Conservation (phyloP, 2,888 invertebrate species). For the Xestobium rufovillosum region DNA sequence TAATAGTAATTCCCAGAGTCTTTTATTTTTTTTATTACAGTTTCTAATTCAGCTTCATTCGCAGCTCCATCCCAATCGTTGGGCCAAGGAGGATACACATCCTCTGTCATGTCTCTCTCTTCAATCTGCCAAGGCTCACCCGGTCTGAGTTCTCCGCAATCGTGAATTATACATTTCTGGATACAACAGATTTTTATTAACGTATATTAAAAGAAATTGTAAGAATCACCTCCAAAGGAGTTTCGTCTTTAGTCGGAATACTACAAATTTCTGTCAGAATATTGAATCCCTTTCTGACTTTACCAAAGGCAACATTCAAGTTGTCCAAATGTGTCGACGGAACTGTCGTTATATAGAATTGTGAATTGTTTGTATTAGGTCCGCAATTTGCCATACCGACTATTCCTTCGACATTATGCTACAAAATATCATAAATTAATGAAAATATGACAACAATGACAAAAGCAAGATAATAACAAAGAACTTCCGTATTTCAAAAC, state of each 20-base stretch:
- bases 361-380: slow-evolving; percentile 84
- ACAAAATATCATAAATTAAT: slow-evolving; percentile 17
- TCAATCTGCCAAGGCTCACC: slow-evolving; percentile 57
- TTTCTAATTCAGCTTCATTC: slow-evolving; percentile 33
- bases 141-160: slow-evolving; percentile 64
- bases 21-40: slow-evolving; percentile 56
- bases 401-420: slow-evolving; percentile 57
- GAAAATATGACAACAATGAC: neutral
- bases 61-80: slow-evolving; percentile 54
- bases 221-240: slow-evolving; percentile 52
- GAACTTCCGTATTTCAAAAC: neutral
- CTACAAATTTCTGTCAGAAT: slow-evolving; percentile 64
- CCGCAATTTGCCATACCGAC: slow-evolving; percentile 79
- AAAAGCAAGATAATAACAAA: neutral
- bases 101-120: slow-evolving; percentile 64
- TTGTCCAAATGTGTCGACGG: slow-evolving; percentile 71
- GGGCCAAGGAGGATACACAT: slow-evolving; percentile 69
- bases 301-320: slow-evolving; percentile 76
- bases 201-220: slow-evolving; percentile 17
- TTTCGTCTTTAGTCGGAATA: slow-evolving; percentile 50
- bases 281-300: slow-evolving; percentile 68
- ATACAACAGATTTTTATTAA: slow-evolving; percentile 16
- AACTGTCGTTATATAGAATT: slow-evolving; percentile 83
- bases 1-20: slow-evolving; percentile 66
- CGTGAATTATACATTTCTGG: slow-evolving; percentile 57